phyloP scores from a whole-genome alignment of 2,797 vertebrate genomes.

The Pipistrellus pygmaeus region DNA sequence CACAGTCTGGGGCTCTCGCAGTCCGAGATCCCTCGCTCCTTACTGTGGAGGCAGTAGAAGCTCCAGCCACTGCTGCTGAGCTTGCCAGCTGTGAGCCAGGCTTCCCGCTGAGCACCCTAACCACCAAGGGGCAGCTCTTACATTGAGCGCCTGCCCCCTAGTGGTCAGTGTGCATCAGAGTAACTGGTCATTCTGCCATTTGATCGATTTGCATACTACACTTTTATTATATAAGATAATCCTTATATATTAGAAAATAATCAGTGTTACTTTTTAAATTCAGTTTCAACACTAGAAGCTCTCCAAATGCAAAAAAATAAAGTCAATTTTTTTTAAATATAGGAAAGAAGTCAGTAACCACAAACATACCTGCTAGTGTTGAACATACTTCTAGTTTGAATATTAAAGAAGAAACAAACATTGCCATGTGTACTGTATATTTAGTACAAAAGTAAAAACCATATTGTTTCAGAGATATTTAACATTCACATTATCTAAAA shows the following conservation, averaged over 20 bases:
- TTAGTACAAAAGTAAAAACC: not conserved
- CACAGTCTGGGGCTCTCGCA: no score
- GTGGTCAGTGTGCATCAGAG: no score
- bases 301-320: not conserved
- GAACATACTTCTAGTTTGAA: not conserved
- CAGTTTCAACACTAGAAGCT: not conserved
- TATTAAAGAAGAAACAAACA: constrained; percentile 33
- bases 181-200: no score
- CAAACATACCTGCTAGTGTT: constrained; percentile 1
- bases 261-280: not conserved
- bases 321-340: not conserved
- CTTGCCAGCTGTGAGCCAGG: no score
- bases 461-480: not conserved
- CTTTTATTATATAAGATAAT: not conserved
- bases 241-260: not conserved
- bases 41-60: no score
- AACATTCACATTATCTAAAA: not conserved
- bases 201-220: no score
- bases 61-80: no score
- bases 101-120: no score
- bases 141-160: no score
- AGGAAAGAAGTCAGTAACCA: not conserved
- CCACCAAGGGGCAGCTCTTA: no score
- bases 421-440: not conserved
- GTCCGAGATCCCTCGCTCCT: no score